Percentiles rank a stretch among this genome's conserved stretches.
Conservation (phyloP, 2,888 invertebrate species). For the Isoperla grammatica region DNA sequence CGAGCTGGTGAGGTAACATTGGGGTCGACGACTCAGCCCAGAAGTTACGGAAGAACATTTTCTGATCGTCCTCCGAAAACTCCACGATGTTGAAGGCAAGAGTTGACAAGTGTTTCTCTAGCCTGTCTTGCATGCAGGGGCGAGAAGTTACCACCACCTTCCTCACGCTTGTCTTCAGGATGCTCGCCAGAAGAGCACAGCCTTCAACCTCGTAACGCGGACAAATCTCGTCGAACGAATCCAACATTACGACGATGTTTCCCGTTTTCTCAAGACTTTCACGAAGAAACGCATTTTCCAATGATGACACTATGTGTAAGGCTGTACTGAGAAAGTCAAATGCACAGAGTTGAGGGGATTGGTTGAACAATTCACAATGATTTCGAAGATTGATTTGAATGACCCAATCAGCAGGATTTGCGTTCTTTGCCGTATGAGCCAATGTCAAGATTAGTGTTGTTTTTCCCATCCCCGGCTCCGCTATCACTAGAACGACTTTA, state of each 20-base stretch:
- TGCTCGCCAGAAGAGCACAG: too few species aligned
- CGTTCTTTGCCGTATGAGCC: background rate
- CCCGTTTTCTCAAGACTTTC: background rate
- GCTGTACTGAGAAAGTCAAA: background rate
- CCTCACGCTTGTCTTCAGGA: too few species aligned
- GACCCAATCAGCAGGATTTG: background rate
- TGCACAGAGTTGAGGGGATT: background rate
- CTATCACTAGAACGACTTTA: background rate
- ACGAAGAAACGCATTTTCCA: background rate
- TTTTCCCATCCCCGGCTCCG: constrained; percentile 14
- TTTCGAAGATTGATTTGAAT: constrained; percentile 4
- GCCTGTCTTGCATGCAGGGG: too few species aligned
- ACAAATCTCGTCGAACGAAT: constrained; percentile 14
- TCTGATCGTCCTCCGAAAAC: too few species aligned
- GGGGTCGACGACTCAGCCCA: too few species aligned
- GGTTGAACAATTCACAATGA: background rate
- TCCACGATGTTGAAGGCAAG: too few species aligned
- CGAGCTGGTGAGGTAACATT: too few species aligned
- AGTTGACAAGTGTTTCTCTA: too few species aligned
- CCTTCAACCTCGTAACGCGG: background rate
- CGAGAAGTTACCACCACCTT: too few species aligned
- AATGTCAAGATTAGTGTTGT: background rate
- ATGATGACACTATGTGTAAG: background rate
- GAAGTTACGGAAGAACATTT: too few species aligned
- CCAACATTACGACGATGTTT: background rate